Conservation (phyloP, 2,113 vertebrate genomes). For the Cheirogaleus medius region DNA sequence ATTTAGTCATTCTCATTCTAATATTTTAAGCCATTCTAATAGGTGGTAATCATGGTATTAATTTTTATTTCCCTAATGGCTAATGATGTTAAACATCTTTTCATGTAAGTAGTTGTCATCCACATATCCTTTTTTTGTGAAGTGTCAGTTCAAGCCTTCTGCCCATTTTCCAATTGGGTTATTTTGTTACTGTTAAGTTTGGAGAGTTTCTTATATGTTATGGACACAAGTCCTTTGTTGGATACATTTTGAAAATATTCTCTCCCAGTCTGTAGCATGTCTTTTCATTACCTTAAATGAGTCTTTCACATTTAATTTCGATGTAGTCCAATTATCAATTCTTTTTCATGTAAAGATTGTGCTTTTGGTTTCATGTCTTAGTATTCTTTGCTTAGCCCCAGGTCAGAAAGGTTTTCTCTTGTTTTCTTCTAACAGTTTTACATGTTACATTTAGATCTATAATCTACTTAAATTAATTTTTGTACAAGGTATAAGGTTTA, state of each 20-base stretch:
- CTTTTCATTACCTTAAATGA: not conserved
- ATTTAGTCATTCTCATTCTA: not conserved
- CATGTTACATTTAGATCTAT: not conserved
- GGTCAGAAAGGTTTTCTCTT: not conserved
- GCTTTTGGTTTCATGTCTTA: not conserved
- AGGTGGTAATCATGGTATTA: not conserved
- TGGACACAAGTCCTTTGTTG: not conserved
- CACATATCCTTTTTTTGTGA: not conserved
- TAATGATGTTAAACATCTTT: not conserved
- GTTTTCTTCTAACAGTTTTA: not conserved
- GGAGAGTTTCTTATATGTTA: not conserved
- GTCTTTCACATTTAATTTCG: not conserved
- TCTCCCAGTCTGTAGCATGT: not conserved
- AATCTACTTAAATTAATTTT: not conserved
- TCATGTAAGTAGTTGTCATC: not conserved
- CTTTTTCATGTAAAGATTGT: not conserved
- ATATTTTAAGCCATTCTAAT: not conserved
- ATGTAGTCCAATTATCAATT: not conserved
- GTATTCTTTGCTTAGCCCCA: not conserved
- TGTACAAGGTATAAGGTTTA: not conserved
- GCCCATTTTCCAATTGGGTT: not conserved
- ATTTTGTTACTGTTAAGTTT: not conserved
- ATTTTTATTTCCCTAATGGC: not conserved
- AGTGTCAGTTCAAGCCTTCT: not conserved
- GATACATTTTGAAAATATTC: not conserved